A percentile compares a stretch with the other conserved stretches of the same genome.
phyloP scores from a whole-genome alignment of 2,113 vertebrate species.

The Ochotona curzoniae region DNA sequence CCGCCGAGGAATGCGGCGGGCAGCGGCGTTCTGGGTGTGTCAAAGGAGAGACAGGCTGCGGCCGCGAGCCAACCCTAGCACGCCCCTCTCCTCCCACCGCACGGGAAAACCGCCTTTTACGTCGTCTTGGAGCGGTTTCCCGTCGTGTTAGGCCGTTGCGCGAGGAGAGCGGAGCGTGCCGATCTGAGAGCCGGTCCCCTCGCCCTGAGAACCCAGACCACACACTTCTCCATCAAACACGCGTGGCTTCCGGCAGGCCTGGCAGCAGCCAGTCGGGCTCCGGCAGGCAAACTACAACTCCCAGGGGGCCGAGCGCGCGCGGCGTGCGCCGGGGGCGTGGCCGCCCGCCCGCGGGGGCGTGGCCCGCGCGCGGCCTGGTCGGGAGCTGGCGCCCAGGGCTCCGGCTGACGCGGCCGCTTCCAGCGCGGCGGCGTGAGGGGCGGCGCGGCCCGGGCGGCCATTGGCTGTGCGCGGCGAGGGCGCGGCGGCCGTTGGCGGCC shows the following conservation, averaged over 20 bases:
- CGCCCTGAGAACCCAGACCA: background rate
- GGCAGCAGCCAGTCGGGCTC: background rate
- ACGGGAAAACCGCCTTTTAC: conserved; percentile 21
- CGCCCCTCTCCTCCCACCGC: conserved; percentile 34
- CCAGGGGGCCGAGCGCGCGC: conserved; percentile 47
- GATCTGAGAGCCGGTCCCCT: background rate
- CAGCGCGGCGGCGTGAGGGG: conserved; percentile 76
- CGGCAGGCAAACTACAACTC: conserved; percentile 61
- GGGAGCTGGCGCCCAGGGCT: conserved; percentile 33
- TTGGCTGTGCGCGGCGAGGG: conserved; percentile 69
- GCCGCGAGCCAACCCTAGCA: background rate
- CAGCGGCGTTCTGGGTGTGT: fast-evolving
- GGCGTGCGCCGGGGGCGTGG: background rate
- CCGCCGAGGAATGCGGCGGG: fast-evolving
- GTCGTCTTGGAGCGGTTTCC: background rate
- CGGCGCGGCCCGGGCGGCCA: conserved; percentile 64
- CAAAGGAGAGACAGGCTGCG: background rate
- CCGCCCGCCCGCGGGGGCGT: conserved; percentile 64
- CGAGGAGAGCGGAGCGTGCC: background rate
- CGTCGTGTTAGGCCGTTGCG: background rate
- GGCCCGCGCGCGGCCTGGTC: conserved; percentile 33
- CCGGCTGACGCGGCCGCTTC: conserved; percentile 78
- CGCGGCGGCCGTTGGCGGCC: conserved; percentile 76
- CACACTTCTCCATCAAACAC: background rate
- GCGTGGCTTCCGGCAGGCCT: background rate